Percentiles rank a stretch among this genome's conserved stretches.
Conservation (phyloP, 2,113 vertebrate species). For the Bucco capensis region DNA sequence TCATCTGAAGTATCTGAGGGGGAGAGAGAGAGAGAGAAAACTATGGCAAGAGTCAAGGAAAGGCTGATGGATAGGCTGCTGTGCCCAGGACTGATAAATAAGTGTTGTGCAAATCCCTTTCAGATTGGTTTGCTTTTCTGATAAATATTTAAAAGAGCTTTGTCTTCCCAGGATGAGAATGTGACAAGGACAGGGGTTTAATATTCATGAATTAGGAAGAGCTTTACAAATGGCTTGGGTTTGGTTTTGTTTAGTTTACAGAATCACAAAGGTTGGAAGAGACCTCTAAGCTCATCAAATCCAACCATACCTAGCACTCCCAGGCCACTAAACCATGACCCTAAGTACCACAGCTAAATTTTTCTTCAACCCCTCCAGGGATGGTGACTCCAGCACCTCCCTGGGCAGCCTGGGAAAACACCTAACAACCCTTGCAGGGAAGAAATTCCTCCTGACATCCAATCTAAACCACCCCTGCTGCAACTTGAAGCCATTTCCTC, state of each 20-base stretch:
- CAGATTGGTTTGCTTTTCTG: not conserved
- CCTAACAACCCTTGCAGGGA: too few species aligned
- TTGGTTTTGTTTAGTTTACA: not conserved
- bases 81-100: not conserved
- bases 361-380: too few species aligned
- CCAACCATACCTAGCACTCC: too few species aligned
- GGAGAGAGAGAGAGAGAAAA: slow-evolving; percentile 7
- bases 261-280: too few species aligned
- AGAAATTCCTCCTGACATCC: too few species aligned
- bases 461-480: too few species aligned
- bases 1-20: not conserved
- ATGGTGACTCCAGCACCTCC: too few species aligned
- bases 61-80: not conserved
- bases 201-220: not conserved
- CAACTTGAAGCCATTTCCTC: too few species aligned
- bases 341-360: too few species aligned
- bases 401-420: too few species aligned
- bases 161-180: not conserved
- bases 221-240: not conserved
- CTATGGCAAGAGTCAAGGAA: not conserved
- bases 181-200: not conserved
- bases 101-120: not conserved
- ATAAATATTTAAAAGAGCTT: slow-evolving; percentile 38
- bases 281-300: too few species aligned
- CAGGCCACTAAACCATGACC: too few species aligned